Percentiles rank a stretch among this genome's conserved stretches.
Conservation (phyloP, 2,113 vertebrate genomes). For the Eublepharis macularius region DNA sequence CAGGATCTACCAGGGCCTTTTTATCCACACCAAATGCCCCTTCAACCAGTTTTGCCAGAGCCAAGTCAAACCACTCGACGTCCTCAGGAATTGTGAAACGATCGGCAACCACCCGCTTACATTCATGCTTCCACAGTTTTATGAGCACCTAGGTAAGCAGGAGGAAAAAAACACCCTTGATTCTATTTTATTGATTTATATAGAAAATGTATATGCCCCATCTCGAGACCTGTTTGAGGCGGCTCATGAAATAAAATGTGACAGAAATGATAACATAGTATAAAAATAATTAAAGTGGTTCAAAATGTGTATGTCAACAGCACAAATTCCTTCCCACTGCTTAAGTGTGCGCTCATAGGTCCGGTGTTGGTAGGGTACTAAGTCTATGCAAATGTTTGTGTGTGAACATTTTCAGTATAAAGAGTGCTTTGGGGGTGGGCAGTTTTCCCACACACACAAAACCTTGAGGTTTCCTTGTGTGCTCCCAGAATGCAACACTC, state of each 20-base stretch:
- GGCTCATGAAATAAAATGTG: too few species aligned
- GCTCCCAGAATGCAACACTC: too few species aligned
- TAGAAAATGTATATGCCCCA: background rate
- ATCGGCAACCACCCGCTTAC: constrained; percentile 92
- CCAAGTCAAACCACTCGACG: constrained; percentile 86
- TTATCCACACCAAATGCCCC: constrained; percentile 77
- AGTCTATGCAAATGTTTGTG: too few species aligned
- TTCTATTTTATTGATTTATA: too few species aligned
- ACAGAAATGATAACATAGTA: too few species aligned
- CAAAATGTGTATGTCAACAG: too few species aligned
- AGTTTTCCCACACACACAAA: too few species aligned
- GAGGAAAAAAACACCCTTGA: background rate
- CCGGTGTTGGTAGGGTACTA: background rate
- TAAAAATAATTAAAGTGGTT: too few species aligned
- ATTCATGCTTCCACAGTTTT: constrained; percentile 93
- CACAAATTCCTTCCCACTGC: background rate
- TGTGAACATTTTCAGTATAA: background rate
- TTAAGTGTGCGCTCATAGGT: background rate
- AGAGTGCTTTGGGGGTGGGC: too few species aligned
- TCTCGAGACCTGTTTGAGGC: too few species aligned
- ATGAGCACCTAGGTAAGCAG: constrained; percentile 76
- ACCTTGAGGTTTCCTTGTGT: too few species aligned
- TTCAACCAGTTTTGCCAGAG: constrained; percentile 77
- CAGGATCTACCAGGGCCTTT: constrained; percentile 68
- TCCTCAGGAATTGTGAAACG: constrained; percentile 87